phyloP scores from a whole-genome alignment of 2,113 vertebrate genomes.

The Pagrus major region DNA sequence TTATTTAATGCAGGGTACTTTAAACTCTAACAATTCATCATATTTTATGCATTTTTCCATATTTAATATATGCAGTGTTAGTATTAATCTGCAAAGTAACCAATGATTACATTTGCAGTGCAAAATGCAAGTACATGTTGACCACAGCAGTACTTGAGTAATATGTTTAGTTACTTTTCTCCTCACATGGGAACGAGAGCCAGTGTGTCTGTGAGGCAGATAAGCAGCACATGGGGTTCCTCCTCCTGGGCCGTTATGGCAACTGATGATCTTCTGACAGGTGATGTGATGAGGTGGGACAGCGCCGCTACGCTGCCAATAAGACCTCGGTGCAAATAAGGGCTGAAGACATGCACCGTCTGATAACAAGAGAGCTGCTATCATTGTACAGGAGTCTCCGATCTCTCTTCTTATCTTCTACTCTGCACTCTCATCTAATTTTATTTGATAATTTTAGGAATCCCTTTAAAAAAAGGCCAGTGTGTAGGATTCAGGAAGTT shows the following conservation, averaged over 20 bases:
- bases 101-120: not conserved
- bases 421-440: not conserved
- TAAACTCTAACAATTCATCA: not conserved
- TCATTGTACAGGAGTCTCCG: slow-evolving; percentile 29
- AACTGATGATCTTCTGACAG: slow-evolving; percentile 73
- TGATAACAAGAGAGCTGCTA: slow-evolving; percentile 72
- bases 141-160: not conserved
- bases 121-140: not conserved
- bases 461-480: not conserved
- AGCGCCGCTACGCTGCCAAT: slow-evolving; percentile 63
- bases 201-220: slow-evolving; percentile 47
- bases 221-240: slow-evolving; percentile 40
- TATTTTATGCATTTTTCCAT: not conserved
- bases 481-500: too few relatives aligned
- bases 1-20: not conserved
- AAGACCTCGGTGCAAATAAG: slow-evolving; percentile 74
- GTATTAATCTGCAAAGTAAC: not conserved
- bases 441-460: not conserved
- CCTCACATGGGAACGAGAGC: not conserved
- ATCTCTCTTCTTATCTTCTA: not conserved
- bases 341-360: slow-evolving; percentile 60
- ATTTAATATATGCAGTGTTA: too few relatives aligned
- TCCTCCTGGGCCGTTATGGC: slow-evolving; percentile 33
- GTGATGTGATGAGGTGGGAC: slow-evolving; percentile 70
- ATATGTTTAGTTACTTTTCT: slow-evolving; percentile 1